Evolutionary conservation across 2,113 vertebrate genomes (phyloP).

Genomic region (Gila orcuttii): DNA sequence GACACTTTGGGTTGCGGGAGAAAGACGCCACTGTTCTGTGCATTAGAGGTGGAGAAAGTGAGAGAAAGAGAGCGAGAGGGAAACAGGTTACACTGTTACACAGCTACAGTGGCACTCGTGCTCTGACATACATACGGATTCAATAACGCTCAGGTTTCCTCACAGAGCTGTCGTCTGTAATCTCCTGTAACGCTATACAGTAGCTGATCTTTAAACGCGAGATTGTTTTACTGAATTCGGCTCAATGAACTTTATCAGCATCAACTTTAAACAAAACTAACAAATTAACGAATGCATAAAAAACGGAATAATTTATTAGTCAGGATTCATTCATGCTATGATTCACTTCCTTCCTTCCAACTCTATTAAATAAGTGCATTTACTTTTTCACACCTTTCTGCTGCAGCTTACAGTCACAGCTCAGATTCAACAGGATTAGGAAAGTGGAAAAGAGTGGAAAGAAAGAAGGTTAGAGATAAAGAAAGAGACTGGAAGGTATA

Average conservation of each 20-base stretch:
- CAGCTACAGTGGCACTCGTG: background rate
- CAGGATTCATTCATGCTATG: background rate
- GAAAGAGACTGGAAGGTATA: background rate
- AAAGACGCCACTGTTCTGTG: slow-evolving; percentile 47
- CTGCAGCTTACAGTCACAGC: background rate
- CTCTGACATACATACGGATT: slow-evolving; percentile 32
- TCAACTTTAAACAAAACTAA: background rate
- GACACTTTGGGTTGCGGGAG: slow-evolving; percentile 22
- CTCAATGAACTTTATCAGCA: slow-evolving; percentile 18
- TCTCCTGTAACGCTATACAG: slow-evolving; percentile 32
- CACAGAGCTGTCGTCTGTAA: slow-evolving; percentile 37
- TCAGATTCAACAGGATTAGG: background rate
- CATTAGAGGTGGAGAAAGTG: slow-evolving; percentile 33
- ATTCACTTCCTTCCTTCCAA: background rate
- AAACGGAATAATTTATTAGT: background rate
- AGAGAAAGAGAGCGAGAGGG: slow-evolving; percentile 8
- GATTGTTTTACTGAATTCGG: slow-evolving; percentile 12
- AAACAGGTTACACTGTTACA: slow-evolving; percentile 26
- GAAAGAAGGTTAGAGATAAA: background rate
- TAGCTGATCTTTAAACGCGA: slow-evolving; percentile 30
- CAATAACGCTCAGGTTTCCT: slow-evolving; percentile 47
- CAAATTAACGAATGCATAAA: background rate
- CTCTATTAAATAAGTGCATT: background rate
- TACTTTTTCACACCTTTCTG: background rate
- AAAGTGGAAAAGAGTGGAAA: background rate